Evolutionary conservation across 2,888 invertebrate genomes (phyloP).

Genomic region (Sarcophaga carnaria): DNA sequence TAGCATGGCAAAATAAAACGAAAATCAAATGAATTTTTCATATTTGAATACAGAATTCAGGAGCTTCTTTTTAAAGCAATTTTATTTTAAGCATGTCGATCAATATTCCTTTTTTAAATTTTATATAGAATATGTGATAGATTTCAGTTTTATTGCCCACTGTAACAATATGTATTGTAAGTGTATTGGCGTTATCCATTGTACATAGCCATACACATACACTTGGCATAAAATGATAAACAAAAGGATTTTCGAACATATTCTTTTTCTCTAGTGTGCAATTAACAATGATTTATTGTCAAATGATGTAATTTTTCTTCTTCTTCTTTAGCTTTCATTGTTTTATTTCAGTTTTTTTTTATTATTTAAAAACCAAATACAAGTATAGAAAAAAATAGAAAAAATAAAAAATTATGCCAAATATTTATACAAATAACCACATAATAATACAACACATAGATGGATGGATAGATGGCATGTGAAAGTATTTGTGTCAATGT

Average conservation of each 20-base stretch:
- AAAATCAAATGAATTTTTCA: too few relatives aligned
- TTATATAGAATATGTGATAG: too few relatives aligned
- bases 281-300: conserved; percentile 70
- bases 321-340: not conserved
- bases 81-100: too few relatives aligned
- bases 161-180: not conserved
- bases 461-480: not conserved
- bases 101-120: too few relatives aligned
- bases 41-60: too few relatives aligned
- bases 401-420: conserved; percentile 32
- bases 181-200: not conserved
- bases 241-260: conserved; percentile 62
- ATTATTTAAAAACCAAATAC: conserved; percentile 10
- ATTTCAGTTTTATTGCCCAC: not conserved
- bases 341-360: conserved; percentile 11
- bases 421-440: conserved; percentile 50
- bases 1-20: too few relatives aligned
- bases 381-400: conserved; percentile 1
- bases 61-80: too few relatives aligned
- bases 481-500: not conserved
- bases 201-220: not conserved
- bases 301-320: conserved; percentile 65
- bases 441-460: conserved; percentile 33
- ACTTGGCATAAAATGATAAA: conserved; percentile 60
- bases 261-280: conserved; percentile 67